A percentile compares a stretch with the other conserved stretches of the same genome.
Evolutionary conservation across 2,888 invertebrate species (phyloP).

Genomic region (Leptogaster cylindrica): DNA sequence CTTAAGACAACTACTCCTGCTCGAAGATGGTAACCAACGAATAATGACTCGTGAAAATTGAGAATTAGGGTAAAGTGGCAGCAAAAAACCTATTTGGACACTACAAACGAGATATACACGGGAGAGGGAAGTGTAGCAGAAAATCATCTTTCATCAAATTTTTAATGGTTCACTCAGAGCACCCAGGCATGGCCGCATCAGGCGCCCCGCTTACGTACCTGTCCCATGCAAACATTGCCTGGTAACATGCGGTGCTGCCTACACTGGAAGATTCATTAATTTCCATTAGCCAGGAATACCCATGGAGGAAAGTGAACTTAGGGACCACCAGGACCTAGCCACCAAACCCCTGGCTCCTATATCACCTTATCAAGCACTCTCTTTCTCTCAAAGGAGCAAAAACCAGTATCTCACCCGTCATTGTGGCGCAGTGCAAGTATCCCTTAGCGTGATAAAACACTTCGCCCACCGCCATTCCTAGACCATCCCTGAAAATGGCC

Average conservation of each 20-base stretch:
- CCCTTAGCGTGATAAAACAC: constrained; percentile 25
- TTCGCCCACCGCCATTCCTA: background rate
- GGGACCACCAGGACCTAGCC: background rate
- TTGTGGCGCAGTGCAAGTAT: constrained; percentile 18
- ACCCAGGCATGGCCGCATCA: background rate
- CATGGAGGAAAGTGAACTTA: background rate
- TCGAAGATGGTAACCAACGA: constrained; percentile 16
- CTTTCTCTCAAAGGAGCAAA: constrained; percentile 4
- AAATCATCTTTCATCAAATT: constrained; percentile 22
- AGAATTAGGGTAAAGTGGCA: constrained; percentile 9
- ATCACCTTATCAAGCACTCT: constrained; percentile 8
- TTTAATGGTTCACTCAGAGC: constrained; percentile 20
- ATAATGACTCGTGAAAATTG: constrained; percentile 37
- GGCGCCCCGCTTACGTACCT: background rate
- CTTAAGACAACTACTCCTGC: constrained; percentile 20
- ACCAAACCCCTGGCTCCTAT: constrained; percentile 4
- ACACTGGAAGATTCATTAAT: constrained; percentile 28
- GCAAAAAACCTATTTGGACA: background rate
- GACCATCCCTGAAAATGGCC: background rate
- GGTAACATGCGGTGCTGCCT: constrained; percentile 22
- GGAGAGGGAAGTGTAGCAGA: background rate
- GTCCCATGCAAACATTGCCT: constrained; percentile 18
- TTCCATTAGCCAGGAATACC: constrained; percentile 34
- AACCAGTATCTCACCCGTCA: constrained; percentile 3
- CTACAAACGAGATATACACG: background rate